Evolutionary conservation across 2,113 vertebrate species (phyloP).

Genomic region (Semnopithecus entellus): DNA sequence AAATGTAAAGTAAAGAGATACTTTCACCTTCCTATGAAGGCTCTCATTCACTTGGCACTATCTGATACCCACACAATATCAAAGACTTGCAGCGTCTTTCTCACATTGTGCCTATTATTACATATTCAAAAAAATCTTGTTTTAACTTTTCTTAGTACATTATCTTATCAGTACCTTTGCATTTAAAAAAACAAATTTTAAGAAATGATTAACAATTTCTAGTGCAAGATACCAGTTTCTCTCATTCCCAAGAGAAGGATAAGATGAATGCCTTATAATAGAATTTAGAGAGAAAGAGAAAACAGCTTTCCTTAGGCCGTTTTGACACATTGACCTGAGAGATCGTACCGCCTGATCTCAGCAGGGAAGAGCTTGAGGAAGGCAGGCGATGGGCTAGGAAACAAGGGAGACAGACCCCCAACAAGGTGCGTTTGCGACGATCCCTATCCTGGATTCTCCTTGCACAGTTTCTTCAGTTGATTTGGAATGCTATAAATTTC

Average conservation of each 20-base stretch:
- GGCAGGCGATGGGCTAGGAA: not conserved
- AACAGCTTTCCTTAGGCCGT: not conserved
- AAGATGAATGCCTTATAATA: not conserved
- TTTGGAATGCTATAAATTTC: constrained; percentile 71
- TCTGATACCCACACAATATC: not conserved
- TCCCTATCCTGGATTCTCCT: constrained; percentile 48
- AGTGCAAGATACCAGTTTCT: not conserved
- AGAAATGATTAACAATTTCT: constrained; percentile 13
- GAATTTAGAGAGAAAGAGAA: not conserved
- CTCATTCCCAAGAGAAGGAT: not conserved
- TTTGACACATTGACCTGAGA: not conserved
- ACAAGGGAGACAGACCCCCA: not conserved
- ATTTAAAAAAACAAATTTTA: not conserved
- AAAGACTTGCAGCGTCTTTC: not conserved
- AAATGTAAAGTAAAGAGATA: constrained; percentile 14
- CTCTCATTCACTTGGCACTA: not conserved
- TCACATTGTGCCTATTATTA: not conserved
- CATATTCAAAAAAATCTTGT: not conserved
- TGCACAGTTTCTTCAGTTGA: constrained; percentile 36
- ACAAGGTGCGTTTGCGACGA: not conserved
- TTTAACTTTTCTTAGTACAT: not conserved
- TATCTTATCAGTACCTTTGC: not conserved
- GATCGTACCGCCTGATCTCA: not conserved
- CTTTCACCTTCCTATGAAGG: not conserved
- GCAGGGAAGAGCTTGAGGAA: not conserved